These are phyloP conservation scores for Corythornis vintsioides DNA, from an alignment of 2,113 vertebrate species.

Conservation along the genomic window DNA sequence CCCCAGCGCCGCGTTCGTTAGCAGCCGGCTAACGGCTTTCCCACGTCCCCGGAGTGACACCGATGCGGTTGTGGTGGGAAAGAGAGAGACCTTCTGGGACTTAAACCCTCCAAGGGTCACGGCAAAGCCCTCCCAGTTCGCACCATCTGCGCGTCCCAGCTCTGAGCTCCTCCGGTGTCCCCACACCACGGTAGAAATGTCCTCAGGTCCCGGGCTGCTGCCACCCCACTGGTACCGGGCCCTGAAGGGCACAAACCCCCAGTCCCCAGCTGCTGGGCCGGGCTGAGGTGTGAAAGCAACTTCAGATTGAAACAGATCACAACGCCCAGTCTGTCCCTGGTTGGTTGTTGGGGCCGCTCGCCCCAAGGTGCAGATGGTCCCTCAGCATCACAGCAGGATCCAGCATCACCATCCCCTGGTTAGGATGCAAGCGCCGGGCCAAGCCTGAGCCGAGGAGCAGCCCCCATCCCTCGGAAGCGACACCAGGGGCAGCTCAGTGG, in stretches of 20 bases:
- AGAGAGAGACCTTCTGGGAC: neutral
- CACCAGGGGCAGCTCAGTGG: neutral
- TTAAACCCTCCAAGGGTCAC: neutral
- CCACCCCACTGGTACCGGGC: fast-evolving
- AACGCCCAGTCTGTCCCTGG: fast-evolving
- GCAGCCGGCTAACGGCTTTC: neutral
- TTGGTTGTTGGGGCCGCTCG: neutral
- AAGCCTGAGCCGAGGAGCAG: neutral
- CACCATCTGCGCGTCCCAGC: fast-evolving
- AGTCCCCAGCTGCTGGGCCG: fast-evolving
- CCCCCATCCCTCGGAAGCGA: fast-evolving
- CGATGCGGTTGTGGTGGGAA: fast-evolving
- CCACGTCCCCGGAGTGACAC: fast-evolving
- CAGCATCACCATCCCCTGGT: neutral
- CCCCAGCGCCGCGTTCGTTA: fast-evolving
- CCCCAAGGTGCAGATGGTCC: neutral
- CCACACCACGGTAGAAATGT: fast-evolving
- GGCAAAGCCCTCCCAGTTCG: fast-evolving
- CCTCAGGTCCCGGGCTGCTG: too few relatives aligned
- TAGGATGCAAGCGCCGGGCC: fast-evolving
- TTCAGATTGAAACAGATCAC: fast-evolving
- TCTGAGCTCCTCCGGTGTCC: neutral
- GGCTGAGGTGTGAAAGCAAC: neutral
- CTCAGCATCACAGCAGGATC: neutral
- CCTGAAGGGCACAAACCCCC: neutral